phyloP scores from a whole-genome alignment of 2,113 vertebrate genomes.

The Heliornis fulica region DNA sequence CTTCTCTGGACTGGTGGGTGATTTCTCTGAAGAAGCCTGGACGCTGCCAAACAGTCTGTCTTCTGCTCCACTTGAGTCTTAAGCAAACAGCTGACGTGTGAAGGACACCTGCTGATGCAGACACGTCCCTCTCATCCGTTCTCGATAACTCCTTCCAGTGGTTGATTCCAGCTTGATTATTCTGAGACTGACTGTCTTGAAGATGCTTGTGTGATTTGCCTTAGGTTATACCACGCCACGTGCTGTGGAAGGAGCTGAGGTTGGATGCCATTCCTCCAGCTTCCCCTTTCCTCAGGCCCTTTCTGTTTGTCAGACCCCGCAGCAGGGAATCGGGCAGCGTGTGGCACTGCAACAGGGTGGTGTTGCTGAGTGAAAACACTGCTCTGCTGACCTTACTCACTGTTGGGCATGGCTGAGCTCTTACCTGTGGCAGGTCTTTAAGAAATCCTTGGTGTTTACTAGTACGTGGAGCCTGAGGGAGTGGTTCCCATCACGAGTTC shows the following conservation, averaged over 20 bases:
- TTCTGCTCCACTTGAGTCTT: background rate
- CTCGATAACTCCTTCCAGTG: background rate
- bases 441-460: background rate
- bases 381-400: background rate
- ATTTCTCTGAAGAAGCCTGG: background rate
- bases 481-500: background rate
- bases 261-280: no score
- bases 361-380: background rate
- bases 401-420: background rate
- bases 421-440: background rate
- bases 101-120: background rate
- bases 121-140: background rate
- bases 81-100: background rate
- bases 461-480: background rate
- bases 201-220: background rate
- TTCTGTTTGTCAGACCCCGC: background rate
- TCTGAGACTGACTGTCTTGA: background rate
- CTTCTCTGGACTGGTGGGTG: background rate
- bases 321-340: fast-evolving
- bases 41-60: background rate
- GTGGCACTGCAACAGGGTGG: background rate
- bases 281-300: background rate
- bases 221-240: background rate
- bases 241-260: background rate
- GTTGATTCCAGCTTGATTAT: background rate